Conservation (phyloP, 2,888 invertebrate genomes). For the Diaphora mendica region DNA sequence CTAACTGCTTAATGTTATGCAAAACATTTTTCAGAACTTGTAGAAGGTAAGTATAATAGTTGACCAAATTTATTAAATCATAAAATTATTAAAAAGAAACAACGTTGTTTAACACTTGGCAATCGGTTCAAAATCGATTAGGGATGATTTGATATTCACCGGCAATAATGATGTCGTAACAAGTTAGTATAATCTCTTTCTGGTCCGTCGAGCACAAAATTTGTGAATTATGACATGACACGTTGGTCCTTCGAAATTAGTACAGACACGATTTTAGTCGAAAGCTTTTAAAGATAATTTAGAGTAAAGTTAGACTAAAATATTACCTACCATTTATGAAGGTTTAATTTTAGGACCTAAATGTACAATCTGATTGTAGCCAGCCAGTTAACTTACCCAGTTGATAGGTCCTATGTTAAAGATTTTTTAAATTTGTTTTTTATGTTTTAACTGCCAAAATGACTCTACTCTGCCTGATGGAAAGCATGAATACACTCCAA, state of each 20-base stretch:
- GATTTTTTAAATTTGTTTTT: too few relatives aligned
- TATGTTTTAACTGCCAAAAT: too few relatives aligned
- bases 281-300: slow-evolving; percentile 9
- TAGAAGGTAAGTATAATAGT: background rate
- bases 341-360: too few relatives aligned
- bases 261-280: slow-evolving; percentile 15
- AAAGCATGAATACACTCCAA: too few relatives aligned
- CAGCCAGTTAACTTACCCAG: background rate
- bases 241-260: slow-evolving; percentile 11
- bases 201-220: slow-evolving; percentile 38
- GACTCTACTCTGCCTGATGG: too few relatives aligned
- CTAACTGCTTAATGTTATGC: background rate
- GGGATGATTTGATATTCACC: slow-evolving; percentile 23
- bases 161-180: slow-evolving; percentile 21
- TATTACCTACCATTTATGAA: too few relatives aligned
- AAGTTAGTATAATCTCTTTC: slow-evolving; percentile 45
- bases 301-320: too few relatives aligned
- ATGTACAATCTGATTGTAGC: too few relatives aligned
- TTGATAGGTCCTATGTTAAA: too few relatives aligned
- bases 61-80: background rate
- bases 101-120: too few relatives aligned
- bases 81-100: background rate
- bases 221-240: slow-evolving; percentile 39
- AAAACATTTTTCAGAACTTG: background rate
- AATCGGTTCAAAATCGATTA: slow-evolving; percentile 2